phyloP scores from a whole-genome alignment of 2,888 invertebrate species.

The Drosophila neotestacea region DNA sequence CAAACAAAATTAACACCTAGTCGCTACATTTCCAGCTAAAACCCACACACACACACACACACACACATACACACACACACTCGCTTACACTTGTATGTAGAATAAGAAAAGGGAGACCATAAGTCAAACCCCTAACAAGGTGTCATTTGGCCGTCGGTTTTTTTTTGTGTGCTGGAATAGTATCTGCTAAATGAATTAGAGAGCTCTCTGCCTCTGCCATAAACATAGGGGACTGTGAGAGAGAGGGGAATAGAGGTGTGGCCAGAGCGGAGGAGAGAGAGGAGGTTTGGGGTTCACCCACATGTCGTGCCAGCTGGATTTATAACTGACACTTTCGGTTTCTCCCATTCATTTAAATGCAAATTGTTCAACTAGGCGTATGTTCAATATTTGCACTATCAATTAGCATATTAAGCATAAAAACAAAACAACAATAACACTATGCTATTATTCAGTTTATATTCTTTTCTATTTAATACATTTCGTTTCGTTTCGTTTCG shows the following conservation, averaged over 20 bases:
- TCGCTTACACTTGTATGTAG: neutral
- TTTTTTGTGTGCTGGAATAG: slow-evolving; percentile 3
- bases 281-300: slow-evolving; percentile 38
- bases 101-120: slow-evolving; percentile 23
- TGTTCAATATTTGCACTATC: slow-evolving; percentile 64
- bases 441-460: slow-evolving; percentile 1
- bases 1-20: slow-evolving; percentile 74
- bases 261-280: too few species aligned
- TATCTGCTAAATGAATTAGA: slow-evolving; percentile 67
- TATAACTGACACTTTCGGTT: slow-evolving; percentile 71
- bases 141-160: slow-evolving; percentile 60
- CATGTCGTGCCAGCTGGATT: slow-evolving; percentile 46
- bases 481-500: slow-evolving; percentile 11
- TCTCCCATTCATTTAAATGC: slow-evolving; percentile 63
- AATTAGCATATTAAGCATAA: slow-evolving; percentile 65
- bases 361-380: slow-evolving; percentile 67
- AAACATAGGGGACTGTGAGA: slow-evolving; percentile 16
- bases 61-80: neutral
- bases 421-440: slow-evolving; percentile 12
- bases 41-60: slow-evolving; percentile 27
- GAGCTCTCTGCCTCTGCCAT: slow-evolving; percentile 37
- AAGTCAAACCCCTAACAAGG: slow-evolving; percentile 72
- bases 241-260: neutral
- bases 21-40: slow-evolving; percentile 72
- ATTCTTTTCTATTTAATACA: neutral